Base-by-base conservation (phyloP, 2,113 vertebrate species). In the Thymallus thymallus region DNA sequence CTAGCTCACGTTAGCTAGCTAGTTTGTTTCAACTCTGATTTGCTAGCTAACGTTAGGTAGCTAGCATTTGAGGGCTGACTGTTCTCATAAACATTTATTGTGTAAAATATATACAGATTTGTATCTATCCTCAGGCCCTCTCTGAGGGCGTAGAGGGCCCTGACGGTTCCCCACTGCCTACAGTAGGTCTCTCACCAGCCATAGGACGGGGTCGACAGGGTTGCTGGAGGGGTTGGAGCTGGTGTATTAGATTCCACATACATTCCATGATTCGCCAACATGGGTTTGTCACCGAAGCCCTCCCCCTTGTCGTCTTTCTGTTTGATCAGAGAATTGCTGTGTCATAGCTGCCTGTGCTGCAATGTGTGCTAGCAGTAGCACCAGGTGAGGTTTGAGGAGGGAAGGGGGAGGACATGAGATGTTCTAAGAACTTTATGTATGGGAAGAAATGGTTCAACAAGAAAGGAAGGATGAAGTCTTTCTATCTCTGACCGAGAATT, bases 191-290 rank as follows among this genome's bases (percentile, higher is more conserved):
- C 26, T 69, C 22, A 26, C 58, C 64, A 67, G 22, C 24, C 22
- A 6, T 12, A 63, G 61, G 23, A 22, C 16, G 3, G 22, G 60
- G 75, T 30, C 32, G 46, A 66, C 26, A 48, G 60, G 61, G 45
- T 32, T 71, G 41, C 22, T 22, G 60, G 73, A 7, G 56, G 80
- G 24, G 48, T 80, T 79, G 75, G 60, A 82, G 67, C 69, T 78
- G 61, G 61, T 68, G 74, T 73, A 77, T 80, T 46, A 77, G 72
- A 87, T 84, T 81, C 67, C 71, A 76, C 76, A 75, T 41, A 71
- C 62, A 74, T 77, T 75, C 55, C 58, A 72, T 35, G 62, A 73
- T 77, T 81, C 64, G 83, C 71, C 48, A 58, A 35, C 55, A 72
- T 58, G n/a, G 56, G 58, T 74, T 74, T 64, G 16, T 35, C 32